phyloP scores from a whole-genome alignment of 2,888 invertebrate species.

The Eupithecia vulgata region DNA sequence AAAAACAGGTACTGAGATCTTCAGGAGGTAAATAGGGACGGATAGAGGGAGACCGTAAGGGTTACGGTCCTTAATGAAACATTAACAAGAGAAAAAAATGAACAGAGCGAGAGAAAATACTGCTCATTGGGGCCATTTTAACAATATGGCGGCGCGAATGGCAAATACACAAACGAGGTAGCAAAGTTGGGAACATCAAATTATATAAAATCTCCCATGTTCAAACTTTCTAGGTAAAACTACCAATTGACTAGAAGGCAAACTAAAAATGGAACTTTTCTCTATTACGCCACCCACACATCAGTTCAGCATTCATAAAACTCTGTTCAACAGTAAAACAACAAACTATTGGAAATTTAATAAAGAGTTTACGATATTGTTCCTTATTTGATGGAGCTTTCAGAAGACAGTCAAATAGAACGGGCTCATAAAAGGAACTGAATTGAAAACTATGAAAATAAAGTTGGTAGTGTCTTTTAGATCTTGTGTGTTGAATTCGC shows the following conservation, averaged over 20 bases:
- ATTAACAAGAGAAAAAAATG: too few relatives aligned
- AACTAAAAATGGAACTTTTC: background rate
- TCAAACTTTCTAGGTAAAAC: too few relatives aligned
- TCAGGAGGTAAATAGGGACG: too few relatives aligned
- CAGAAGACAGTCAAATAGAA: background rate
- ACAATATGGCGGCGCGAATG: too few relatives aligned
- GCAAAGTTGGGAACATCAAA: too few relatives aligned
- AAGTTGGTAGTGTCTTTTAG: background rate
- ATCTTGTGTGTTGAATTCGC: background rate
- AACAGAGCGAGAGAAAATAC: too few relatives aligned
- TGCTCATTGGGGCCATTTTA: too few relatives aligned
- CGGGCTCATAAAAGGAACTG: background rate
- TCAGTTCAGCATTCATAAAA: conserved; percentile 5
- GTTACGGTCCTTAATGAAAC: too few relatives aligned
- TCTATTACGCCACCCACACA: background rate
- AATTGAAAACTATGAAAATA: background rate
- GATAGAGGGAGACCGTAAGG: too few relatives aligned
- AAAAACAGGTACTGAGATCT: too few relatives aligned
- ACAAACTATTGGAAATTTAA: conserved; percentile 14
- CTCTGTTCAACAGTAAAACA: conserved; percentile 6
- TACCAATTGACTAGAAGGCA: background rate
- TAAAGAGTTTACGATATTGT: conserved; percentile 21
- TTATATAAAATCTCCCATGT: too few relatives aligned
- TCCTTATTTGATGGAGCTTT: conserved; percentile 5
- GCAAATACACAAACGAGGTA: too few relatives aligned